phyloP scores from a whole-genome alignment of 1,140 invertebrate genomes.

The Cryptotermes secundus region DNA sequence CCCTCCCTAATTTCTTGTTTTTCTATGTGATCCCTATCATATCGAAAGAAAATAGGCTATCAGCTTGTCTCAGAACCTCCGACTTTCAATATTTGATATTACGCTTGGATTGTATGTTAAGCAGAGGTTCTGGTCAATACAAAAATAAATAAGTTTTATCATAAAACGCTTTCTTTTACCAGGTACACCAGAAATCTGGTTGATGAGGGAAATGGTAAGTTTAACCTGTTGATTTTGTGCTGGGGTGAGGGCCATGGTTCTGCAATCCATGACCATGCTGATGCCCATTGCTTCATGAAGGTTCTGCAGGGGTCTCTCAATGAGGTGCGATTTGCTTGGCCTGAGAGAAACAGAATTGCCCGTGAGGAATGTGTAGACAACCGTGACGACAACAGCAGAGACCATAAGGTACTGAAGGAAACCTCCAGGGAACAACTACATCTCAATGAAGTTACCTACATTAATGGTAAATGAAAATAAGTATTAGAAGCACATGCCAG shows the following conservation, averaged over 20 bases:
- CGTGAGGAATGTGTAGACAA: constrained; percentile 44
- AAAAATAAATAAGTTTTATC: too few relatives aligned
- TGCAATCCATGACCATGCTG: constrained; percentile 93
- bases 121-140: too few relatives aligned
- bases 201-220: constrained; percentile 93
- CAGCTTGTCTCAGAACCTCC: too few relatives aligned
- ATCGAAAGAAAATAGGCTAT: too few relatives aligned
- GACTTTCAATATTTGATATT: too few relatives aligned
- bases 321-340: constrained; percentile 77
- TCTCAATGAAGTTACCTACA: constrained; percentile 86
- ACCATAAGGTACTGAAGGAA: constrained; percentile 53
- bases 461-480: constrained; percentile 74
- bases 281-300: constrained; percentile 98
- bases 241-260: constrained; percentile 96
- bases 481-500: too few relatives aligned
- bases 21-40: too few relatives aligned
- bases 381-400: constrained; percentile 44
- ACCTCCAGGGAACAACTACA: constrained; percentile 62
- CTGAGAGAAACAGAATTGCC: constrained; percentile 45
- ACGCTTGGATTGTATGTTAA: too few relatives aligned
- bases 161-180: constrained; percentile 33
- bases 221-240: constrained; percentile 95
- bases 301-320: constrained; percentile 69
- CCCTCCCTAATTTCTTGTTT: too few relatives aligned
- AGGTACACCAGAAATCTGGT: constrained; percentile 94